Evolutionary conservation across 2,113 vertebrate species (phyloP), one percentile per base, ranked within the genome.

Genomic region (Reinhardtius hippoglossoides): DNA sequence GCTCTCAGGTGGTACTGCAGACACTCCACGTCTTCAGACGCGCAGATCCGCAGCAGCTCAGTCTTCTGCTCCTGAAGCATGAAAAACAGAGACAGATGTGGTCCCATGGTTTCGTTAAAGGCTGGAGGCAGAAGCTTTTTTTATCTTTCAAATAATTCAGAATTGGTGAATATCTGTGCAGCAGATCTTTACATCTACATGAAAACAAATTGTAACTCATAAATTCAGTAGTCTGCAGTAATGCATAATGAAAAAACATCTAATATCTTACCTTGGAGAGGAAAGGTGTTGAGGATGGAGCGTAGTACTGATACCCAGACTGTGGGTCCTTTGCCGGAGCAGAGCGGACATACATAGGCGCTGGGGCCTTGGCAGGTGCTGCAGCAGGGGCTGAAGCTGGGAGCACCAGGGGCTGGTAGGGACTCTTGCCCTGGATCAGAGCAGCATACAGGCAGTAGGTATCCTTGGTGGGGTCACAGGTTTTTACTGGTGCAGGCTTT

Each of bases 1-100:
- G 93, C 95, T 56, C 88, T 93, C 60, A 95, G 80, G 77, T 95
- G 95, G 76, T 94, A 95, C 91, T 95, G 95, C 26, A 95, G 84
- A 80, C 95, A 95, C 84, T 95, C 95, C 0, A 91, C 88, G 20
- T 95, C 95, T 0, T 95, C 92, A 1, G 92, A 4, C 0, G 88
- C 58, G 44, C 95, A 95, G 87, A 95, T 94, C 6, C 94, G 91
- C 87, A 95, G 81, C 50, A 95, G 91, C 84, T 95, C 94, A 0
- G 92, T 75, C 81, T 92, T 93, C 87, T 95, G 93, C 81, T 95
- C 91, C 84, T 94, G 60, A 24, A 71, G 4, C 4, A 61, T 0
- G 16, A 58, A 0, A 21, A 69, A 62, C 0, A 31, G 31, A 27
- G 26, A 73, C 0, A 59, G 21, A 35, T 10, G 46, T n/a, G 50